Evolutionary conservation across 2,113 vertebrate species (phyloP).

Genomic region (Sphaerodactylus townsendi): DNA sequence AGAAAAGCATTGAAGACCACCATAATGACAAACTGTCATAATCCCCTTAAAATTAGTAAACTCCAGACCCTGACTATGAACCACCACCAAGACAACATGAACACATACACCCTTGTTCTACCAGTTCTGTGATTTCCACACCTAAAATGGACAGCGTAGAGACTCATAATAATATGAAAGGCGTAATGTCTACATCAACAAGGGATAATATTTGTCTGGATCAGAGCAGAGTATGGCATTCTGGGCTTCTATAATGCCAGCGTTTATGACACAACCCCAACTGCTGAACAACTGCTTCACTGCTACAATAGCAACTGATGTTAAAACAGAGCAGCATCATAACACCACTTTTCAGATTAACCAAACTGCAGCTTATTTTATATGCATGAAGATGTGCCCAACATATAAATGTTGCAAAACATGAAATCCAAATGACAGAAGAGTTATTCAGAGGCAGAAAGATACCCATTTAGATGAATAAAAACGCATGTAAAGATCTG

Average conservation of each 20-base stretch:
- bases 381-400: not conserved
- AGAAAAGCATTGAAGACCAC: fast-evolving
- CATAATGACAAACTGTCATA: fast-evolving
- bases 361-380: not conserved
- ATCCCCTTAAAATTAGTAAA: fast-evolving
- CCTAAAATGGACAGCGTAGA: not conserved
- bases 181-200: not conserved
- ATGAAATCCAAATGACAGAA: not conserved
- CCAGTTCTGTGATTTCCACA: not conserved
- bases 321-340: not conserved
- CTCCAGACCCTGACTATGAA: not conserved
- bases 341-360: not conserved
- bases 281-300: not conserved
- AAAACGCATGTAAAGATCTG: not conserved
- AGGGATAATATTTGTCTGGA: not conserved
- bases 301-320: not conserved
- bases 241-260: not conserved
- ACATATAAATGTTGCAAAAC: not conserved
- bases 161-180: not conserved
- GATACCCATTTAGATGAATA: not conserved
- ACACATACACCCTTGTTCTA: not conserved
- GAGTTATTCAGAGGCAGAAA: not conserved
- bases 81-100: not conserved
- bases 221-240: not conserved
- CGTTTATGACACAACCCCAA: not conserved